phyloP scores from a whole-genome alignment of 2,113 vertebrate genomes.

The Atractosteus spatula region DNA sequence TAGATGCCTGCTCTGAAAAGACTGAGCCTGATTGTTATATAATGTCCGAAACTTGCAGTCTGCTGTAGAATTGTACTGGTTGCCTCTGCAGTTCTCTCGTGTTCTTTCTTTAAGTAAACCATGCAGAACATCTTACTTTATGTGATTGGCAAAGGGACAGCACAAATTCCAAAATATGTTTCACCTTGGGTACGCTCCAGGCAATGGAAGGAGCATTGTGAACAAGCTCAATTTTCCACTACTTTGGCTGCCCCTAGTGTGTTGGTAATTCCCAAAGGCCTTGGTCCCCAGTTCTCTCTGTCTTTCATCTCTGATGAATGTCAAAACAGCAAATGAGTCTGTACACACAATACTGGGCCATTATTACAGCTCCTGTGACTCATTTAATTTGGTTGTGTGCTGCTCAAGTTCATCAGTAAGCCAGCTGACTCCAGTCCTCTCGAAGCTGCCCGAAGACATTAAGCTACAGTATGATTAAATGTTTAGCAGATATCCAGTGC shows the following conservation, averaged over 20 bases:
- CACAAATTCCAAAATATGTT: neutral
- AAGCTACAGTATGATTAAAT: conserved; percentile 4
- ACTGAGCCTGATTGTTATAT: too few species aligned
- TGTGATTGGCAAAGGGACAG: too few species aligned
- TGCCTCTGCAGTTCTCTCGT: too few species aligned
- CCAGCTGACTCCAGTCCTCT: neutral
- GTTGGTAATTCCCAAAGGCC: neutral
- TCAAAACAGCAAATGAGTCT: too few species aligned
- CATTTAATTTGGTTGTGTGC: too few species aligned
- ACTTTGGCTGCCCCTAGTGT: neutral
- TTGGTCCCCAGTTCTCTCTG: neutral
- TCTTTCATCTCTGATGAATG: neutral
- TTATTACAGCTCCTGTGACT: too few species aligned
- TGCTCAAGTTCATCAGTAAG: neutral
- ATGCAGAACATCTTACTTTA: too few species aligned
- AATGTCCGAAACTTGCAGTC: too few species aligned
- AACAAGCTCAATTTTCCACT: neutral
- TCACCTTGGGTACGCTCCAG: neutral
- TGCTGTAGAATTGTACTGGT: too few species aligned
- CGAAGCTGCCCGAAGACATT: neutral
- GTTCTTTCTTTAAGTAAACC: too few species aligned
- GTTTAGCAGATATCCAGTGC: neutral
- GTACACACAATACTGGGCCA: too few species aligned
- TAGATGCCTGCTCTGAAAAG: too few species aligned
- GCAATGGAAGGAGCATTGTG: neutral